Evolutionary conservation across 2,888 invertebrate species (phyloP).

Genomic region (Cephalotes varians): DNA sequence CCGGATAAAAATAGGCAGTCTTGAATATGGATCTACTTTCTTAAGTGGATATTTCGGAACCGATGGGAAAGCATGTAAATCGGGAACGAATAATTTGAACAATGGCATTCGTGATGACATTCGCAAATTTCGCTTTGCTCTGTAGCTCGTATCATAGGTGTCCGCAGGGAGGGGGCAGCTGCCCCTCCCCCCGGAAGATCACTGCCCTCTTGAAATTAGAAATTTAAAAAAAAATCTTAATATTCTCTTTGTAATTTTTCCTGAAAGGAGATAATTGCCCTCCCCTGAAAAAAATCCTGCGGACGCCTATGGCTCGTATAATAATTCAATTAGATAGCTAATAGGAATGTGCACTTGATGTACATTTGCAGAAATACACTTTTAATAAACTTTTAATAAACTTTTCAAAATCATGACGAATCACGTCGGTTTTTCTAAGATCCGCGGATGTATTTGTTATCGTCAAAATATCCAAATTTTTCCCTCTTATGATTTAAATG

Average conservation of each 20-base stretch:
- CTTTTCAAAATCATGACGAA: background rate
- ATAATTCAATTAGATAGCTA: conserved; percentile 1
- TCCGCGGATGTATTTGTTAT: background rate
- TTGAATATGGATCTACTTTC: conserved; percentile 46
- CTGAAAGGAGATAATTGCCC: too few relatives aligned
- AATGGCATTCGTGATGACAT: background rate
- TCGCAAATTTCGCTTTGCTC: background rate
- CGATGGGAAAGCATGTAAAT: conserved; percentile 6
- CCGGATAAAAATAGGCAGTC: conserved; percentile 39
- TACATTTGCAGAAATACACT: background rate
- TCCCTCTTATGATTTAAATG: background rate
- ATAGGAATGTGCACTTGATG: background rate
- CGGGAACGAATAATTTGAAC: conserved; percentile 3
- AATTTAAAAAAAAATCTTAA: too few relatives aligned
- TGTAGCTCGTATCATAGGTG: too few relatives aligned
- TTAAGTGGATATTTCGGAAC: conserved; percentile 42
- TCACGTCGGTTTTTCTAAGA: background rate
- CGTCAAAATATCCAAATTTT: background rate
- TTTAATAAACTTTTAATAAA: background rate
- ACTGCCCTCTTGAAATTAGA: too few relatives aligned
- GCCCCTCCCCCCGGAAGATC: too few relatives aligned
- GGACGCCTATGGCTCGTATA: too few relatives aligned
- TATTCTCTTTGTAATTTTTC: too few relatives aligned
- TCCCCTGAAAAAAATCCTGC: too few relatives aligned
- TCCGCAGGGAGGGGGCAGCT: too few relatives aligned